Conservation (phyloP, 1,140 invertebrate genomes). For the Heliconius hermathena region DNA sequence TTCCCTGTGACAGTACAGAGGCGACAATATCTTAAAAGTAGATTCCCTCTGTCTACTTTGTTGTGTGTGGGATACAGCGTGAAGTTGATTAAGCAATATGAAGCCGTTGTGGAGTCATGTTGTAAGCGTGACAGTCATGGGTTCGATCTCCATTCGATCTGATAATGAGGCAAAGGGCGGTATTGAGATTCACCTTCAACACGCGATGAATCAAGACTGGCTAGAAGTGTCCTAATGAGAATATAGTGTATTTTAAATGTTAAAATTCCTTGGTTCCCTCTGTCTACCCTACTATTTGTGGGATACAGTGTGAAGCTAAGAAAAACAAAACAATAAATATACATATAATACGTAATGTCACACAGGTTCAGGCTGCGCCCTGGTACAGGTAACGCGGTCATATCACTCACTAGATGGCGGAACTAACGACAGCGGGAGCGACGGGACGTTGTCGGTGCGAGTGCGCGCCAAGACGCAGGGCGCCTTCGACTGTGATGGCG, state of each 20-base stretch:
- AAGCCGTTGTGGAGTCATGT: too few species aligned
- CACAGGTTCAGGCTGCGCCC: constrained; percentile 57
- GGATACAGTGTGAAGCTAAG: too few species aligned
- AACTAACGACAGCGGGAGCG: not conserved
- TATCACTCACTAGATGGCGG: constrained; percentile 19
- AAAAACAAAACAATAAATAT: too few species aligned
- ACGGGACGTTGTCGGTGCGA: constrained; percentile 47
- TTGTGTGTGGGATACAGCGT: too few species aligned
- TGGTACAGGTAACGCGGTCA: constrained; percentile 76
- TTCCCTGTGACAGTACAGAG: too few species aligned
- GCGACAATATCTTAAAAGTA: too few species aligned
- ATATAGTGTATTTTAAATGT: too few species aligned
- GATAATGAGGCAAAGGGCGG: not conserved
- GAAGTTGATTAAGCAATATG: too few species aligned
- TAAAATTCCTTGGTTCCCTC: not conserved
- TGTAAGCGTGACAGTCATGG: too few species aligned
- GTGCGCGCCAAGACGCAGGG: constrained; percentile 62
- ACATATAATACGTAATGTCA: too few species aligned
- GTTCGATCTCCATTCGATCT: not conserved
- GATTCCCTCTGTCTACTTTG: too few species aligned
- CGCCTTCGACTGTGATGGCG: constrained; percentile 59
- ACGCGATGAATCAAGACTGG: not conserved
- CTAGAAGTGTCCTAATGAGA: not conserved
- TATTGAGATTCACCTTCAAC: not conserved
- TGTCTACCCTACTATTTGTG: too few species aligned